A percentile compares a stretch with the other conserved stretches of the same genome.
These are phyloP conservation scores for Drosophila arizonae DNA, from an alignment of 1,140 invertebrate species.

Conservation along the genomic window DNA sequence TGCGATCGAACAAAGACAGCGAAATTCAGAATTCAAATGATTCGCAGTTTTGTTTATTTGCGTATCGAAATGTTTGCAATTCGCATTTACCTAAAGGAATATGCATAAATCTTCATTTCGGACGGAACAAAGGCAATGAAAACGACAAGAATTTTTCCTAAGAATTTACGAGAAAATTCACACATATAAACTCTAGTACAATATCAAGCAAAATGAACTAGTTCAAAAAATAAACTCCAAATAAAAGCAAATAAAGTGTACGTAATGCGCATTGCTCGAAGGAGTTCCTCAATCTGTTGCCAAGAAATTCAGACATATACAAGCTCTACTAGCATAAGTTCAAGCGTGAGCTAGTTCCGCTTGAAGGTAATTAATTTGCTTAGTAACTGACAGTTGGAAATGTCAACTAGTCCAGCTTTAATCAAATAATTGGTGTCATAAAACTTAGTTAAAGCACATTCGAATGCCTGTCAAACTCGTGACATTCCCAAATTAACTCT, in stretches of 20 bases:
- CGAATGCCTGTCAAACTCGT: slow-evolving; percentile 58
- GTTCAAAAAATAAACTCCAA: neutral
- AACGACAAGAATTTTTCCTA: neutral
- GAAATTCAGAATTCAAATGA: slow-evolving; percentile 61
- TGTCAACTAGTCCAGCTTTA: slow-evolving; percentile 9
- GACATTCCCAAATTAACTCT: slow-evolving; percentile 62
- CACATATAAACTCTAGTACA: neutral
- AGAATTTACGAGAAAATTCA: neutral
- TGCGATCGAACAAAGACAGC: slow-evolving; percentile 36
- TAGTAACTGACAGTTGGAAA: slow-evolving; percentile 12
- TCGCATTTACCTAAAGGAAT: slow-evolving; percentile 20
- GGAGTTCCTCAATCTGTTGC: too few species aligned
- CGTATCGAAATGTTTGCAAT: slow-evolving; percentile 67
- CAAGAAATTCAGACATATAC: neutral
- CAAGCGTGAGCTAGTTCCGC: neutral
- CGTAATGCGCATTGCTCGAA: too few species aligned
- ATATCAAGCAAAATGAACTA: neutral
- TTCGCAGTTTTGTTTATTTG: slow-evolving; percentile 61
- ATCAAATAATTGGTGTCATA: slow-evolving; percentile 73
- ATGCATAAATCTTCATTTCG: slow-evolving; percentile 54
- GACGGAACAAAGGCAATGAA: slow-evolving; percentile 11
- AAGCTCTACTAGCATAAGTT: neutral
- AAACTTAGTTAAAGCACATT: slow-evolving; percentile 75
- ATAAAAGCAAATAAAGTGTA: too few species aligned
- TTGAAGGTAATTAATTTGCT: slow-evolving; percentile 21